Evolutionary conservation across 2,888 invertebrate species (phyloP).

Genomic region (Cryptus armator): DNA sequence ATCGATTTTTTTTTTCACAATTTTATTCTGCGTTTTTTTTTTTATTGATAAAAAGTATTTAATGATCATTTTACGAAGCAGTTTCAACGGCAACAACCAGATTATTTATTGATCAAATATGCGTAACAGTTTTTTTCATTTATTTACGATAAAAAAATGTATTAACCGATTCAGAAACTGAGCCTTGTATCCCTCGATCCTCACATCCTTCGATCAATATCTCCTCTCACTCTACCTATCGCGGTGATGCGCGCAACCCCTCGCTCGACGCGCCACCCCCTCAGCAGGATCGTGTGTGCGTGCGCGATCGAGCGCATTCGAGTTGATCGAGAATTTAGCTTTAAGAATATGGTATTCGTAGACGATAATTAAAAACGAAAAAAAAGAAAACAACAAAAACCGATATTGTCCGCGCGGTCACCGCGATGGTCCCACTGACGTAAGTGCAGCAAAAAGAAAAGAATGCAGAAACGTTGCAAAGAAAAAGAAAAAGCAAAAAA

Average conservation of each 20-base stretch:
- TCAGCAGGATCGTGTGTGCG: slow-evolving; percentile 64
- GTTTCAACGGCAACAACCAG: background rate
- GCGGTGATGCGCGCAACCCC: slow-evolving; percentile 37
- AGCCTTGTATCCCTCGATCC: slow-evolving; percentile 6
- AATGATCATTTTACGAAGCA: background rate
- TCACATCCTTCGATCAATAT: slow-evolving; percentile 15
- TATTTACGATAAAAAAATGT: background rate
- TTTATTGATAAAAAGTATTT: background rate
- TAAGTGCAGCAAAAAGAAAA: slow-evolving; percentile 39
- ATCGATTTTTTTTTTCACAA: background rate
- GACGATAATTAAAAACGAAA: slow-evolving; percentile 52
- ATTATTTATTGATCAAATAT: background rate
- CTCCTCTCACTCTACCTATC: slow-evolving; percentile 23
- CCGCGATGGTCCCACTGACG: slow-evolving; percentile 76
- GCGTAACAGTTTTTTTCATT: background rate
- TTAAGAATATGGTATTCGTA: slow-evolving; percentile 77
- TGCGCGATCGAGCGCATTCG: slow-evolving; percentile 71
- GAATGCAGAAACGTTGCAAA: background rate
- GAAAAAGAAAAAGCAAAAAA: slow-evolving; percentile 34
- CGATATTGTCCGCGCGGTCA: slow-evolving; percentile 72
- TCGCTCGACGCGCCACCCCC: slow-evolving; percentile 36
- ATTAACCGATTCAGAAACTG: slow-evolving; percentile 13
- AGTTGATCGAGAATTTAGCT: slow-evolving; percentile 72
- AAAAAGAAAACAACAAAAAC: slow-evolving; percentile 53
- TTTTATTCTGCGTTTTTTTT: background rate